These are phyloP conservation scores for Mythimna impura DNA, from an alignment of 2,888 invertebrate species.

Conservation along the genomic window DNA sequence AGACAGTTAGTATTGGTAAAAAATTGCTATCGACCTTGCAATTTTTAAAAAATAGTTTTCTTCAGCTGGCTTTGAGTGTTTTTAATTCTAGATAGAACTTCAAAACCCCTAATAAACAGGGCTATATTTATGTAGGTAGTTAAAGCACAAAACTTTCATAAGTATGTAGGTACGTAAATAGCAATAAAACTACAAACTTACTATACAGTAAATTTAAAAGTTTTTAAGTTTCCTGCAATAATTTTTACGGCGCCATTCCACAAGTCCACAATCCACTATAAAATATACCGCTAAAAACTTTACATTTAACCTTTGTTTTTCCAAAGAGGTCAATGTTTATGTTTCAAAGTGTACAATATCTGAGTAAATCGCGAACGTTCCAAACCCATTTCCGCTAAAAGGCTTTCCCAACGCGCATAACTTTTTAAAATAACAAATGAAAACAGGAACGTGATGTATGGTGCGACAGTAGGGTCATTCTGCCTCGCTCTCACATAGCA, in stretches of 20 bases:
- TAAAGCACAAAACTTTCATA: too few relatives aligned
- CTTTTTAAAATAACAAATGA: conserved; percentile 69
- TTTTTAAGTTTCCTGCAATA: conserved; percentile 7
- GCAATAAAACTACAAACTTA: conserved; percentile 4
- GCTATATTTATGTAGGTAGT: too few relatives aligned
- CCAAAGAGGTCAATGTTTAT: conserved; percentile 69
- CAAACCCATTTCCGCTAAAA: conserved; percentile 74
- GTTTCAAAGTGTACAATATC: conserved; percentile 66
- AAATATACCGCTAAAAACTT: conserved; percentile 31
- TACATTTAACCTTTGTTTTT: conserved; percentile 48
- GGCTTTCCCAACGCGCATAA: conserved; percentile 64
- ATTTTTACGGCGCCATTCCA: not conserved
- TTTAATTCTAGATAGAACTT: too few relatives aligned
- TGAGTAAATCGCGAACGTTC: conserved; percentile 67
- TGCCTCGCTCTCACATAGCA: not conserved
- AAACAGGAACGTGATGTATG: conserved; percentile 48
- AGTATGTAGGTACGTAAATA: too few relatives aligned
- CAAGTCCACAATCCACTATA: not conserved
- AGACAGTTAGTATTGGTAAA: too few relatives aligned
- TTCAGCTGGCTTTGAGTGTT: too few relatives aligned
- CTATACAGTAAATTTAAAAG: not conserved
- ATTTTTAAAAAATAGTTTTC: too few relatives aligned
- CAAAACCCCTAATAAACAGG: too few relatives aligned
- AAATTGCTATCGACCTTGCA: too few relatives aligned
- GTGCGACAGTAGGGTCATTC: conserved; percentile 12